Percentiles rank a stretch among this genome's conserved stretches.
phyloP scores from a whole-genome alignment of 2,113 vertebrate species.

The Vidua macroura region DNA sequence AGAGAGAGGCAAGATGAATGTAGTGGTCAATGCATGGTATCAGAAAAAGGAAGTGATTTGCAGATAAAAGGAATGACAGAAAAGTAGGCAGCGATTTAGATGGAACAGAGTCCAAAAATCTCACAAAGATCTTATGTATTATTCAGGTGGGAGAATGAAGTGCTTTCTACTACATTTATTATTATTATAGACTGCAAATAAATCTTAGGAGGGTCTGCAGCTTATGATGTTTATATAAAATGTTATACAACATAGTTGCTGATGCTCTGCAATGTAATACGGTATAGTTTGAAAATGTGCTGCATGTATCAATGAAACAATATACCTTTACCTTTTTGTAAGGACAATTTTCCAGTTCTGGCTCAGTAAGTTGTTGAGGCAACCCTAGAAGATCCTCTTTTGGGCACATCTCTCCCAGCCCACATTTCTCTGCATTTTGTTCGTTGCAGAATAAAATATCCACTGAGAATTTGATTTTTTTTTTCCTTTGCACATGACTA shows the following conservation, averaged over 20 bases:
- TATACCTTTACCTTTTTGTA: background rate
- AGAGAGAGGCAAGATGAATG: background rate
- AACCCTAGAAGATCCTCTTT: background rate
- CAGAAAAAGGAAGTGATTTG: background rate
- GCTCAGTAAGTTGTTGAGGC: background rate
- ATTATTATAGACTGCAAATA: background rate
- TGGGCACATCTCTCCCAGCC: background rate
- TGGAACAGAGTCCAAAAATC: background rate
- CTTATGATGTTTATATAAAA: background rate
- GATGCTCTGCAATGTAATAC: background rate
- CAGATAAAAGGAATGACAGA: background rate
- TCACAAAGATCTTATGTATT: background rate
- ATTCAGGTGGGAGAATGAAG: fast-evolving
- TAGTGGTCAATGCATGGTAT: background rate
- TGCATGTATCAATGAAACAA: background rate
- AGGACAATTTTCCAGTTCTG: background rate
- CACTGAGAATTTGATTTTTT: background rate
- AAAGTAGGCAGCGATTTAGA: background rate
- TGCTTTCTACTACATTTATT: background rate
- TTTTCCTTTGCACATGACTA: background rate
- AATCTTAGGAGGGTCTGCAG: background rate
- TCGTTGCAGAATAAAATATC: background rate
- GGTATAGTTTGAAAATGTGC: background rate
- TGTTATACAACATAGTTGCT: background rate
- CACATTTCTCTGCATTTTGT: background rate